Base-by-base conservation (phyloP, 1,140 invertebrate species). In the Proctacanthus coquilletti region DNA sequence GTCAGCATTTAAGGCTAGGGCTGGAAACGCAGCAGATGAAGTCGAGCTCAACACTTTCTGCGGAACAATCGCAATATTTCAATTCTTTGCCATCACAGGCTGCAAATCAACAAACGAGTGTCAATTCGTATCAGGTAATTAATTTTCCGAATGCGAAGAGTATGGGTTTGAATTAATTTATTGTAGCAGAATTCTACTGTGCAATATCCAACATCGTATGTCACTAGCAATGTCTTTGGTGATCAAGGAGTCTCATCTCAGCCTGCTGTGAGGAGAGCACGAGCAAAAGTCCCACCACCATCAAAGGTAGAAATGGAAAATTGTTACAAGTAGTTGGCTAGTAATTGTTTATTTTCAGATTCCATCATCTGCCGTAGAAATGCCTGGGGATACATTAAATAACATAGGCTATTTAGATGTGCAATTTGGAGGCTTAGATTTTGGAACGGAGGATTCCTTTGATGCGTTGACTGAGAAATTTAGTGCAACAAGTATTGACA, bases 351-450 rank as follows among this genome's bases (percentile, higher is more conserved):
- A 6, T 14, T 50, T 83, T 11, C 21, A 44, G 77, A 95, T 96
- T 48, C 91, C 89, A 21, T 74, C 85, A 13, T 84, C 77, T 41
- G 91, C 89, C 32, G 91, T 96, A 19, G 89, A 95, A 61, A 96
- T 96, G 91, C 91, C 79, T 0, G 86, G 84, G 35, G 87, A 91
- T 60, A 75, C 76, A 18, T 69, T 70, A 39, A 74, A 70, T 45
- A 67, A 65, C 42, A 80, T 85, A 42, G 73, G 74, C 42, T 80
- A 81, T 47, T 68, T 96, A 34, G 88, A 93, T 66, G 85, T 94
- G 34, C 88, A 94, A 62, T 94, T 96, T 64, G 89, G 89, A 38
- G 86, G 77, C 13, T 64, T 94, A 44, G 88, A 94, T 50, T 85
- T 91, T 54, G 80, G 83, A 34, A 61, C 68, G n/a, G 64, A 61